phyloP scores from a whole-genome alignment of 2,888 invertebrate species.

The Cerastis rubricosa region DNA sequence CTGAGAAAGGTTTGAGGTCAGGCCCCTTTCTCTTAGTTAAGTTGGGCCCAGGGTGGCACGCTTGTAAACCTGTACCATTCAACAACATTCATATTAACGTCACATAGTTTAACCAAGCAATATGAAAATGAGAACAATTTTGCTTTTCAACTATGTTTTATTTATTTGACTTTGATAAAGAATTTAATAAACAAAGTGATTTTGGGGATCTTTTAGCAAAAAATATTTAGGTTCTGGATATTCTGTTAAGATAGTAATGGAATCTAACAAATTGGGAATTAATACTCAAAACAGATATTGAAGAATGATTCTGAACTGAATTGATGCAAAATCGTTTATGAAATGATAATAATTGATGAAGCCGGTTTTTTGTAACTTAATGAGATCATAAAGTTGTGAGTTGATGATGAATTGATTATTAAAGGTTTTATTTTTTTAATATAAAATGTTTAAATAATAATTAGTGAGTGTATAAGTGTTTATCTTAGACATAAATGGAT shows the following conservation, averaged over 20 bases:
- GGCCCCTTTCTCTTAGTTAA: conserved; percentile 96
- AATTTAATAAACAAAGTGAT: not conserved
- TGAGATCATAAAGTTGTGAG: not conserved
- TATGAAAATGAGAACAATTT: conserved; percentile 11
- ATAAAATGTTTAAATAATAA: conserved; percentile 1
- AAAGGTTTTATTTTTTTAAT: not conserved
- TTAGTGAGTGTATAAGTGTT: conserved; percentile 21
- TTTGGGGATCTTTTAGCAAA: not conserved
- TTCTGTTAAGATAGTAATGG: too few relatives aligned
- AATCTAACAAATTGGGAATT: conserved; percentile 6
- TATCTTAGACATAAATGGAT: conserved; percentile 54
- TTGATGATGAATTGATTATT: not conserved
- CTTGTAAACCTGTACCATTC: conserved; percentile 93
- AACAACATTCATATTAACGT: not conserved
- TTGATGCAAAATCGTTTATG: not conserved
- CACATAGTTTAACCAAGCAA: not conserved
- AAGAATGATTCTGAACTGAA: not conserved
- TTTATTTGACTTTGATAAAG: not conserved
- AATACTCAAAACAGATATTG: not conserved
- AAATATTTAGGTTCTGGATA: not conserved
- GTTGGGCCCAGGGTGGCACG: conserved; percentile 97
- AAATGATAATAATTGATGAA: not conserved
- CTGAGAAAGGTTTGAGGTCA: conserved; percentile 96
- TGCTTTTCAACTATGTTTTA: not conserved
- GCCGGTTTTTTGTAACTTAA: not conserved